phyloP scores from a whole-genome alignment of 35 echinoderm and acorn worm species.

The Holothuria glaberrima region DNA sequence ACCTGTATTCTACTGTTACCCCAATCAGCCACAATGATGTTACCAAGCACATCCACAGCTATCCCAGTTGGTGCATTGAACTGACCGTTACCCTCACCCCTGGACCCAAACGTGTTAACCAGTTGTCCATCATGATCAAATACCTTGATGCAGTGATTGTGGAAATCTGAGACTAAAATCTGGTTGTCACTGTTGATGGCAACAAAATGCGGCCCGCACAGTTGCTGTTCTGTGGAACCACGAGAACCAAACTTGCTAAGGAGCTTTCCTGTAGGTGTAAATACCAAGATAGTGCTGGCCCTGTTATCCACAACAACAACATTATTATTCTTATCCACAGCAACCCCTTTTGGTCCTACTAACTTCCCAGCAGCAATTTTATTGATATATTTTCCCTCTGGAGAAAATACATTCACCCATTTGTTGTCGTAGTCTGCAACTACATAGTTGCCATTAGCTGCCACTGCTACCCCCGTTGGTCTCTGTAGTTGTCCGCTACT shows the following conservation, averaged over 20 bases:
- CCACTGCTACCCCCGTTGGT: conserved; percentile 85
- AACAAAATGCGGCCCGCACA: conserved; percentile 97
- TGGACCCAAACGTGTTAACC: conserved; percentile 87
- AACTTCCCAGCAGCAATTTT: conserved; percentile 93
- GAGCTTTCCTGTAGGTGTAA: conserved; percentile 85
- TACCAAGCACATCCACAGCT: conserved; percentile 85
- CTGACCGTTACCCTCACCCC: conserved; percentile 97
- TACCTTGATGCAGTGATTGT: conserved; percentile 99
- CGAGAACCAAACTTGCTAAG: conserved; percentile 97
- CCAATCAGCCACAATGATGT: conserved; percentile 99
- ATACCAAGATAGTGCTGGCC: conserved; percentile 85
- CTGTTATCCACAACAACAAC: conserved; percentile 95
- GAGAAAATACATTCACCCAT: conserved; percentile 82
- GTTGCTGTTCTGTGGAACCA: conserved; percentile 88
- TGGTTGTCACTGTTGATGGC: conserved; percentile 83
- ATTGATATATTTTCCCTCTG: conserved; percentile 89
- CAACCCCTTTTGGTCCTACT: conserved; percentile 93
- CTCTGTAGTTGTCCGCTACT: conserved; percentile 87
- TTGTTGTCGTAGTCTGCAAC: conserved; percentile 98
- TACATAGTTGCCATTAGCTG: conserved; percentile 75
- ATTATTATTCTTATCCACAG: conserved; percentile 94
- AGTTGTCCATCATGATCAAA: conserved; percentile 92
- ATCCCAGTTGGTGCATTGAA: conserved; percentile 98
- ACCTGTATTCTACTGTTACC: conserved; percentile 99
- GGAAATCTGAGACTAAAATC: conserved; percentile 96